A percentile compares a stretch with the other conserved stretches of the same genome.
phyloP scores from a whole-genome alignment of 2,797 vertebrate species.

The Melopsittacus undulatus region DNA sequence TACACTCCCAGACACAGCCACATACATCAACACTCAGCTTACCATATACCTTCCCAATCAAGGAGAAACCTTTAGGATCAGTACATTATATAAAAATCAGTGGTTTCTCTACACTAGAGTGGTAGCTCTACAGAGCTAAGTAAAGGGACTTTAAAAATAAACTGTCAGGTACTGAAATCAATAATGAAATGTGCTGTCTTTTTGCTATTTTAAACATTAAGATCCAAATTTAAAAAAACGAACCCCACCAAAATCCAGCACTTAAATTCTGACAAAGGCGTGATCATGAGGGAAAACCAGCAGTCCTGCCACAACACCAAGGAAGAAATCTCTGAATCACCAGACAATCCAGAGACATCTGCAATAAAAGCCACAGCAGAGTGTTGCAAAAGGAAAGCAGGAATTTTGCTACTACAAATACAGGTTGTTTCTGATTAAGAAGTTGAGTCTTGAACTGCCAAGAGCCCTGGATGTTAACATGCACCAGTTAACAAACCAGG shows the following conservation, averaged over 20 bases:
- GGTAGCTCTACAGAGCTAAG: background rate
- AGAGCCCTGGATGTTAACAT: background rate
- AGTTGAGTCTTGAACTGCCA: background rate
- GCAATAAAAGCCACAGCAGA: background rate
- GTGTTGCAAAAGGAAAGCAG: background rate
- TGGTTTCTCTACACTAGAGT: background rate
- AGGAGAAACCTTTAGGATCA: background rate
- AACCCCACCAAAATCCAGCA: background rate
- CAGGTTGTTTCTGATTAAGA: background rate
- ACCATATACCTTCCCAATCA: background rate
- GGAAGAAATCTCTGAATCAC: background rate
- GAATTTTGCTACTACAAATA: constrained; percentile 1
- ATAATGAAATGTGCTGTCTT: background rate
- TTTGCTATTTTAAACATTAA: background rate
- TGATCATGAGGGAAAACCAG: background rate
- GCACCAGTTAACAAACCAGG: background rate
- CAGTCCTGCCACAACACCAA: background rate
- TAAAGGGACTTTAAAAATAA: background rate
- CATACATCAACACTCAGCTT: background rate
- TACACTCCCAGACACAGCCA: constrained; percentile 2
- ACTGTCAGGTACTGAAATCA: background rate
- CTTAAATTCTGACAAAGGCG: constrained; percentile 17
- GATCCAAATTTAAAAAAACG: background rate
- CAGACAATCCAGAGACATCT: background rate
- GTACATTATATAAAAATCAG: background rate